These are phyloP conservation scores for Emydocephalus ijimae DNA, from an alignment of 2,113 vertebrate species.

Conservation along the genomic window DNA sequence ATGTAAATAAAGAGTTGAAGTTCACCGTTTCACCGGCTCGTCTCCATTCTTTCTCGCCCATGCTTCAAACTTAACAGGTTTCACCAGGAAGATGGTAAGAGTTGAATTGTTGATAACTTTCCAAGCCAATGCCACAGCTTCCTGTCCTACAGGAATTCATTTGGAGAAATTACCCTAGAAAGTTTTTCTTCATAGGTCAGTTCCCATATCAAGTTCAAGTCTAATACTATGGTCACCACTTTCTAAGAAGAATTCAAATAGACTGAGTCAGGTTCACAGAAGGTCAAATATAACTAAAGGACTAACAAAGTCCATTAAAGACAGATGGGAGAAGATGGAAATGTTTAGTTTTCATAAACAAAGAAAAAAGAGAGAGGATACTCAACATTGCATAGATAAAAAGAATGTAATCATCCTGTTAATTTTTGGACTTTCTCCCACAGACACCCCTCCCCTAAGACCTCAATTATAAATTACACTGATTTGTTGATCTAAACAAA, in stretches of 20 bases:
- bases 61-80: too few relatives aligned
- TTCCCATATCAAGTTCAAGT: not conserved
- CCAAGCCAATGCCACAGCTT: not conserved
- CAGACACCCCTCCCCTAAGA: not conserved
- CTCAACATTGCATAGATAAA: not conserved
- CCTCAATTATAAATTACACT: not conserved
- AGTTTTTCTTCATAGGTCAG: not conserved
- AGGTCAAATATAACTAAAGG: not conserved
- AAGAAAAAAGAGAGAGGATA: not conserved
- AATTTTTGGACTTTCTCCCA: not conserved
- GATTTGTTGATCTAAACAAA: not conserved
- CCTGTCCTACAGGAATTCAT: not conserved
- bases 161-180: not conserved
- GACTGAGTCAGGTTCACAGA: not conserved
- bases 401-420: not conserved
- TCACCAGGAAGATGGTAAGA: not conserved
- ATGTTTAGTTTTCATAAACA: not conserved
- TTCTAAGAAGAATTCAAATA: not conserved
- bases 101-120: not conserved
- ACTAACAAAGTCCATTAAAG: not conserved
- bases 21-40: too few relatives aligned
- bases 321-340: not conserved
- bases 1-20: too few relatives aligned
- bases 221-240: not conserved
- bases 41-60: too few relatives aligned